Evolutionary conservation across 2,113 vertebrate genomes (phyloP), one percentile per base, ranked within the genome.

Genomic region (Ariopsis seemanni): DNA sequence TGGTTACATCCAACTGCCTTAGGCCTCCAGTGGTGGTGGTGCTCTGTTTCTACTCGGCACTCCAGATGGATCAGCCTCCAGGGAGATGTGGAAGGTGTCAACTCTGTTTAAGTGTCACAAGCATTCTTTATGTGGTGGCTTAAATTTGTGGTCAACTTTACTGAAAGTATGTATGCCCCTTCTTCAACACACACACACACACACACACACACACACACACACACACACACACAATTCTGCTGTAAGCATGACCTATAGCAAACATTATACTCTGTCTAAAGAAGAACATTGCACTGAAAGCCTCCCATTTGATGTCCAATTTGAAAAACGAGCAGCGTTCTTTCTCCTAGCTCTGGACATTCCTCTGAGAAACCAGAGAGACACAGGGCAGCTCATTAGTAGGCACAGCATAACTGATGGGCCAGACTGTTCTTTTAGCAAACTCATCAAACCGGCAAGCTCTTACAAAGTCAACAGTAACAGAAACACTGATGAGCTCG

Each of bases 361-460:
- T 88, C 90, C 75, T 85, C 42, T 86, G 63, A 83, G 88, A 89
- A 88, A 90, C 90, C 89, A 83, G 34, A 89, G 85, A 83, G 87
- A 89, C 80, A 42, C 71, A 5, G 75, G 17, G 67, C 69, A 86
- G 82, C 78, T 88, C 85, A 87, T 87, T 85, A 83, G 79, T 79
- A 80, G 82, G 82, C 69, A 88, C 91, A 86, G 92, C 92, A 91
- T 84, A 80, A 81, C 63, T 30, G 87, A 86, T 67, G 80, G 65
- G 48, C n/a, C 55, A 27, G 58, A 22, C 34, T 69, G 18, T 69
- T 65, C 85, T 86, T 85, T 78, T 65, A 85, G 10, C n/a, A 79
- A 78, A 63, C 69, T 74, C 30, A 11, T 75, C 69, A 74, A 72
- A 75, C 60, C 25, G 67, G 30, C 1, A 15, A 83, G 25, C 34